Evolutionary conservation across 2,888 invertebrate genomes (phyloP), one percentile per base, ranked within the genome.

Genomic region (Cephalotes varians): DNA sequence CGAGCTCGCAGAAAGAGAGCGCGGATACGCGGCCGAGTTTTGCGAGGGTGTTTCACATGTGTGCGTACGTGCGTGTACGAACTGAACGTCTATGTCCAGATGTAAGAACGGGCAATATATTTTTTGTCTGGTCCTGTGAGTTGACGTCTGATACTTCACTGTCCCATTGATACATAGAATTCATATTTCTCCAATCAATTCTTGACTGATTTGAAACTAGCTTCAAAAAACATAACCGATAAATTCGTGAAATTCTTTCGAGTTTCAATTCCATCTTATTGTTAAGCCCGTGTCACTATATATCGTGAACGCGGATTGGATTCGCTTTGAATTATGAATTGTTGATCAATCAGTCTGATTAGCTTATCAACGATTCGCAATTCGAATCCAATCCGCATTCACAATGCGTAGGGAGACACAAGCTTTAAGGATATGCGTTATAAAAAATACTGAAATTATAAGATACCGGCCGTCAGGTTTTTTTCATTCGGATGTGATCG

Each of bases 1-100:
- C 60, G 62, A 56, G 58, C 51, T 31, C 69, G 69, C 49, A 67
- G 49, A 82, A 76, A 54, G 37, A 62, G 64, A 74, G 81, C 44
- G 47, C 60, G 54, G n/a, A 64, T 64, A 31, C 65, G 65, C 58
- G 56, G 49, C 25, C 56, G 44, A 74, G 62, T 73, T 73, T 73
- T 73, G 73, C 62, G 65, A 76, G 51, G 44, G 51, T 65, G 51
- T 51, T 47, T 21, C 10, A 10, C 21, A n/a, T 12, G 44, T 18
- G 25, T 51, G 60, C 25, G 34, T 7, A 12, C 6, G 37, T 10
- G 15, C 9, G 25, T 15, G 4, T 10, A 37, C 34, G 47, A 51
- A 12, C 10, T 9, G 28, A 37, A 18, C 40, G 34, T 15, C 40
- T 56, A n/a, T 15, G 25, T 37, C 25, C 34, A 25, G n/a, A 28